Evolutionary conservation across 2,888 invertebrate genomes (phyloP), one percentile per base, ranked within the genome.

Genomic region (Polydesmus complanatus): DNA sequence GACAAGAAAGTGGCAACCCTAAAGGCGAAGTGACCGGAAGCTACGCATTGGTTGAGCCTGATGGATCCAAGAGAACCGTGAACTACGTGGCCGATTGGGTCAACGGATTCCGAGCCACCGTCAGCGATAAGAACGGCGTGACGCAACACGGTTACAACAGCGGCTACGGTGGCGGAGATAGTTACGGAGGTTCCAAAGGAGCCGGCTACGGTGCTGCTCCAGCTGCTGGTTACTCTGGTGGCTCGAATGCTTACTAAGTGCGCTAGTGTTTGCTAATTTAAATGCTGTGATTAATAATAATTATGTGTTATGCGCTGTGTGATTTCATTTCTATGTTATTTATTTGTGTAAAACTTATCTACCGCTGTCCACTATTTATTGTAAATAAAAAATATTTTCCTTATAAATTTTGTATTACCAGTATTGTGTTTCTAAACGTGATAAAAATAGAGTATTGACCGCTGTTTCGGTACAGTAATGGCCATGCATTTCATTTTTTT

Each of bases 21-120:
- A 54, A 60, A 18, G 84, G 86, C 69, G 79, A 80, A 1, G 85
- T 86, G 18, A 78, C 75, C 27, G 86, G 86, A 21, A 83, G 86
- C 71, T 87, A 86, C 75, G 78, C 78, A 69, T 73, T 86, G 37
- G 80, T 86, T 47, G 85, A 87, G 71, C 82, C 86, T 52, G 86
- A 86, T 71, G 86, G 86, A 65, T 79, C 81, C 61, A 75, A 85
- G 60, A 77, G 86, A 67, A 79, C 83, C 55, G 87, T 87, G 52
- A 79, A 81, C 68, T 86, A 87, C 69, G 83, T 81, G 1, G 85
- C 86, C 11, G 86, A 86, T 72, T 80, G 83, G 58, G 78, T 79
- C 67, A 83, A 84, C 69, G 87, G 87, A 51, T 87, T 86, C 76
- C 83, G 83, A 76, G 86, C 84, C 26, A 79, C 83, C 55, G 84